phyloP scores from a whole-genome alignment of 2,113 vertebrate species.

The Hippocampus mohnikei region DNA sequence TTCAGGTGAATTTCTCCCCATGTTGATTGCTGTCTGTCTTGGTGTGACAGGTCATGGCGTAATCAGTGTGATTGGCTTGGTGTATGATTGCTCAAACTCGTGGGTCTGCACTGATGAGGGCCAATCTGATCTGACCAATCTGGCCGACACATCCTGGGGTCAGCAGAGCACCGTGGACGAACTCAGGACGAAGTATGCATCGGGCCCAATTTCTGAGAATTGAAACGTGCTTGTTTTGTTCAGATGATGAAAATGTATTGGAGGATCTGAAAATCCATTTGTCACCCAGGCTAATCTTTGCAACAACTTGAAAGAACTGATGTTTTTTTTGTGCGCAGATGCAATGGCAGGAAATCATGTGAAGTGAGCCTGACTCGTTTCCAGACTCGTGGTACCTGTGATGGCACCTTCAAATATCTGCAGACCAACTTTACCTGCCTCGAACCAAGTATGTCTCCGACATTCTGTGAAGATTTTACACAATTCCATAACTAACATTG shows the following conservation, averaged over 20 bases:
- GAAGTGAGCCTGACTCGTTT: background rate
- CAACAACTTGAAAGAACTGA: too few relatives aligned
- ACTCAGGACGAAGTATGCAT: background rate
- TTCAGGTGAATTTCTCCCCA: too few relatives aligned
- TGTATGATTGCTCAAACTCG: background rate
- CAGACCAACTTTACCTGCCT: conserved; percentile 34
- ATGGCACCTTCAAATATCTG: conserved; percentile 24
- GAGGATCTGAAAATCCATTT: too few relatives aligned
- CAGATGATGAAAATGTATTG: too few relatives aligned
- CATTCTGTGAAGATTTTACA: too few relatives aligned
- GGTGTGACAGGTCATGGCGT: background rate
- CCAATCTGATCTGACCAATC: fast-evolving
- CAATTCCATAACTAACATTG: background rate
- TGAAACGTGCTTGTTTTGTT: background rate
- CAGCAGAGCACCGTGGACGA: background rate
- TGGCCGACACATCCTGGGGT: background rate
- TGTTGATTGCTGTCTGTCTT: background rate
- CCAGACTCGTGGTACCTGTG: conserved; percentile 6
- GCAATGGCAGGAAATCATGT: conserved; percentile 37
- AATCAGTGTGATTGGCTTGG: background rate
- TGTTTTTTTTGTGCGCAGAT: conserved; percentile 14
- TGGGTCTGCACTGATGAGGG: background rate
- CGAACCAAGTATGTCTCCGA: conserved; percentile 21
- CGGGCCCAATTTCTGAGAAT: background rate
- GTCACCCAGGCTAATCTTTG: too few relatives aligned